phyloP scores from a whole-genome alignment of 2,888 invertebrate species.

The Kryphioiulus occultus region DNA sequence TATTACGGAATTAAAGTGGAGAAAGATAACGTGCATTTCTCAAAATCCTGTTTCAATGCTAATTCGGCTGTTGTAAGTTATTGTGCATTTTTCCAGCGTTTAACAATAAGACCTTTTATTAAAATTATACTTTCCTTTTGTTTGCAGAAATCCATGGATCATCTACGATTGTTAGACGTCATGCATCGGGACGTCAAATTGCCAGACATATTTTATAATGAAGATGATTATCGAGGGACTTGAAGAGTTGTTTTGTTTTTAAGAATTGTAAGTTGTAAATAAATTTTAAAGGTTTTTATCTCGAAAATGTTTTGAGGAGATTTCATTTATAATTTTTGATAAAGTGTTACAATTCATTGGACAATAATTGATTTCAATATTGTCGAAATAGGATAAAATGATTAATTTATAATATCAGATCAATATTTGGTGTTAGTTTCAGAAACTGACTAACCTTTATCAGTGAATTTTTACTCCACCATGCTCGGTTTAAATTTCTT shows the following conservation, averaged over 20 bases:
- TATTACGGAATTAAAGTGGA: conserved; percentile 49
- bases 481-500: background rate
- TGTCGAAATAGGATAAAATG: too few species aligned
- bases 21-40: conserved; percentile 19
- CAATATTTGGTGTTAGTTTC: too few species aligned
- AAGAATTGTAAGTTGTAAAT: too few species aligned
- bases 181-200: background rate
- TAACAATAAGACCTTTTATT: background rate
- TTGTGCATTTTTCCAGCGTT: too few species aligned
- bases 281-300: too few species aligned
- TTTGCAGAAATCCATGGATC: background rate
- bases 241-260: background rate
- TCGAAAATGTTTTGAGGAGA: too few species aligned
- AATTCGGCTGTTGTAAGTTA: conserved; percentile 36
- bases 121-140: background rate
- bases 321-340: too few species aligned
- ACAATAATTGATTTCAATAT: too few species aligned
- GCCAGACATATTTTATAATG: background rate
- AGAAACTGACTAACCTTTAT: too few species aligned
- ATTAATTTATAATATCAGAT: too few species aligned
- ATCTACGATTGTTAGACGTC: background rate
- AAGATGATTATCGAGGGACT: background rate
- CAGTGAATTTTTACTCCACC: background rate
- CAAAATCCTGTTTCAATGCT: conserved; percentile 24
- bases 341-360: too few species aligned